phyloP scores from a whole-genome alignment of 2,113 vertebrate genomes.

The Aphyosemion australe region DNA sequence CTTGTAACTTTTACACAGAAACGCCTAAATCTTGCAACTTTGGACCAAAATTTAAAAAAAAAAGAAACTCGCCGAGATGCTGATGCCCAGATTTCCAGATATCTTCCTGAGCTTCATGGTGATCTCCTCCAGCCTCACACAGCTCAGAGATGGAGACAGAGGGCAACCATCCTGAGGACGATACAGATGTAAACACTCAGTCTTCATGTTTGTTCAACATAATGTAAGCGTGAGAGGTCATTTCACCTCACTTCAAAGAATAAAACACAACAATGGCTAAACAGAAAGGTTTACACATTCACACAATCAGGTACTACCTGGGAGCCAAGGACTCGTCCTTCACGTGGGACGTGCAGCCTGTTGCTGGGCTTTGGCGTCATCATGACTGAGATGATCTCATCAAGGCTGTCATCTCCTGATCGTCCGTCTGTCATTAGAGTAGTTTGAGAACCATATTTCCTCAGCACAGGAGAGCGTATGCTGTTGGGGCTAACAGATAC shows the following conservation, averaged over 20 bases:
- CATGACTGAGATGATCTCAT: constrained; percentile 69
- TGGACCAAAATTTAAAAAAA: neutral
- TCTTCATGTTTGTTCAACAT: neutral
- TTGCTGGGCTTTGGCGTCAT: constrained; percentile 67
- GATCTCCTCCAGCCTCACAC: constrained; percentile 70
- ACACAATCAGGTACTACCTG: constrained; percentile 67
- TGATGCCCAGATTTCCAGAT: constrained; percentile 86
- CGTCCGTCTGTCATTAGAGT: constrained; percentile 40
- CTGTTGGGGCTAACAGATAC: constrained; percentile 41
- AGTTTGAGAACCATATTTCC: constrained; percentile 56
- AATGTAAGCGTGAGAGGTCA: neutral
- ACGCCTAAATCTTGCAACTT: neutral
- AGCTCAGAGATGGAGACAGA: constrained; percentile 49
- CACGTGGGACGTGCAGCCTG: constrained; percentile 63
- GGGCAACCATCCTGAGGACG: constrained; percentile 67
- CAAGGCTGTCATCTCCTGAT: constrained; percentile 62
- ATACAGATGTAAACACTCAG: neutral
- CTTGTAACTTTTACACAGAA: too few species aligned
- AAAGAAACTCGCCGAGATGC: constrained; percentile 82
- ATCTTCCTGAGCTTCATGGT: constrained; percentile 84
- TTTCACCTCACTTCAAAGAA: too few species aligned
- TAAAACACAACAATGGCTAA: too few species aligned
- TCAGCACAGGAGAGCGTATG: constrained; percentile 36
- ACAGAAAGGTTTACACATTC: too few species aligned
- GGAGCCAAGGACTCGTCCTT: constrained; percentile 56